Evolutionary conservation across 2,113 vertebrate genomes (phyloP), one percentile per base, ranked within the genome.

Genomic region (Typhlomys cinereus): DNA sequence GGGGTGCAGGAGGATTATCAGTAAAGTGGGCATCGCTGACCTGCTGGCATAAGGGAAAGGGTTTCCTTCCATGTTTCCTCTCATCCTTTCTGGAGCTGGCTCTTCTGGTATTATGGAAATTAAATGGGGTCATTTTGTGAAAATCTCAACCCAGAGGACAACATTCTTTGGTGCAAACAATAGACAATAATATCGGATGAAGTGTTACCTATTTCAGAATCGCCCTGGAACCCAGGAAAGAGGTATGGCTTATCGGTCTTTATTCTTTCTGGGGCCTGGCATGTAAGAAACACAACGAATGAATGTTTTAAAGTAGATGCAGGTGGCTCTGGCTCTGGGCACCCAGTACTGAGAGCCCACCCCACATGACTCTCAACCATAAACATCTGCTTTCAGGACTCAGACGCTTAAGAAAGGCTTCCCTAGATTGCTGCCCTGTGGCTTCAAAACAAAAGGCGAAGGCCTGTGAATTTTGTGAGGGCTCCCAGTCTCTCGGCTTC

Each of bases 81-180:
- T 67, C 31, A 23, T 27, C 62, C 57, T 66, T 88, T 91, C 41
- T 92, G 34, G 41, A 86, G 36, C 23, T 41, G 15, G 41, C 50
- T 48, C 21, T 69, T 88, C 41, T 39, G 29, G 23, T n/a, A 54
- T 39, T n/a, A 54, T 70, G 7, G 46, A 21, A 62, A 78, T 48
- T 75, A 75, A 89, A 62, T 67, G 14, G 27, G 31, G 17, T n/a
- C 48, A 54, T 14, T 57, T 79, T 62, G 20, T 85, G 62, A 64
- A 25, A 94, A 67, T 80, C 50, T 82, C 61, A 87, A 59, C 18
- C 88, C 70, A 59, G 93, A 89, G 61, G 41, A 94, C 70, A 81
- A 90, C 41, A 57, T 70, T 78, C 39, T 81, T 92, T 69, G 76
- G 29, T 71, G 89, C 39, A 69, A 80, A 82, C 71, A 84, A 29